These are phyloP conservation scores for Mormyrops boulengeri DNA, from an alignment of 2,797 vertebrate species.

Conservation along the genomic window DNA sequence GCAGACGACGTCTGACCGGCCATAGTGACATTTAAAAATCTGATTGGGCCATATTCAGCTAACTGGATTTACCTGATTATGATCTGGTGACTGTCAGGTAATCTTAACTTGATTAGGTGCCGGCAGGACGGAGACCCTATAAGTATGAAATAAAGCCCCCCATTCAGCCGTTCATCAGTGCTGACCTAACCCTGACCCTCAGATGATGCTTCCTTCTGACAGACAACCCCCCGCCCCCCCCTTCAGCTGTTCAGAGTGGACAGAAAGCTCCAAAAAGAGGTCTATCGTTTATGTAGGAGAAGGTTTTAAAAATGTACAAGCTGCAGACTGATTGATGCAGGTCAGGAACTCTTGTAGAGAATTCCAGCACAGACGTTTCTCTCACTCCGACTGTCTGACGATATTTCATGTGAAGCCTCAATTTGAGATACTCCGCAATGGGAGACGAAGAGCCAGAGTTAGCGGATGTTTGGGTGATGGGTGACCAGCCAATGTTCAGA, in stretches of 20 bases:
- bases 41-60: neutral
- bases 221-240: neutral
- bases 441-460: neutral
- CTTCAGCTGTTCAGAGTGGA: neutral
- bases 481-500: neutral
- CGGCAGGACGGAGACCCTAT: neutral
- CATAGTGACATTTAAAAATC: neutral
- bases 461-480: neutral
- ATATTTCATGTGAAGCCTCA: neutral
- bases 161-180: neutral
- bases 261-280: neutral
- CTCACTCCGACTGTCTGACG: neutral
- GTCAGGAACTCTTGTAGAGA: neutral
- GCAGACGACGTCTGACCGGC: neutral
- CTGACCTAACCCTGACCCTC: neutral
- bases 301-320: neutral
- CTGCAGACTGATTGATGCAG: neutral
- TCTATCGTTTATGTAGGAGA: neutral
- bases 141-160: neutral
- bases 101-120: neutral
- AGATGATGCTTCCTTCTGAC: neutral
- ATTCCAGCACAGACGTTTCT: neutral
- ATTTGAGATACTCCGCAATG: neutral
- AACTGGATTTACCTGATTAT: neutral
- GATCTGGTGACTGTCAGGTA: neutral